A percentile compares a stretch with the other conserved stretches of the same genome.
These are phyloP conservation scores for Campoletis sonorensis DNA, from an alignment of 1,140 invertebrate genomes.

Conservation along the genomic window DNA sequence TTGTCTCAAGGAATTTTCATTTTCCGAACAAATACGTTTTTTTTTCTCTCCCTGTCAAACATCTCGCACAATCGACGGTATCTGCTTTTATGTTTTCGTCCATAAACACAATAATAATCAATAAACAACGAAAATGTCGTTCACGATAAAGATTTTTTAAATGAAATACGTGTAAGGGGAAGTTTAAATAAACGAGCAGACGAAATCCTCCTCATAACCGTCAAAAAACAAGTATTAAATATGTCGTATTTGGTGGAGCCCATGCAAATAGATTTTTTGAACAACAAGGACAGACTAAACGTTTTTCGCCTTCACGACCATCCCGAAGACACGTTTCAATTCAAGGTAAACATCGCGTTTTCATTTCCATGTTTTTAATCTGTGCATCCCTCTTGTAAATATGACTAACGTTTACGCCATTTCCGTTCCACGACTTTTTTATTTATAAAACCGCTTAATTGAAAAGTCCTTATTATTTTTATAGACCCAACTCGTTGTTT, in stretches of 20 bases:
- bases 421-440: too few species aligned
- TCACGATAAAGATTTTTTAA: neutral
- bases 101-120: neutral
- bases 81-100: neutral
- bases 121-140: neutral
- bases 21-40: neutral
- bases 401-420: too few species aligned
- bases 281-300: neutral
- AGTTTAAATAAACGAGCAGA: neutral
- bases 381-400: neutral
- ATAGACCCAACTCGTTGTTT: too few species aligned
- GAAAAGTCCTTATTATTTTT: too few species aligned
- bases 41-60: neutral
- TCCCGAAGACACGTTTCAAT: neutral
- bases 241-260: conserved; percentile 1
- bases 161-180: neutral
- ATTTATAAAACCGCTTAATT: too few species aligned
- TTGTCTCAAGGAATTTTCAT: neutral
- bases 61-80: neutral
- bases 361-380: neutral
- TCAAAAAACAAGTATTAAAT: neutral
- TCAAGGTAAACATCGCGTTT: neutral
- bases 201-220: neutral
- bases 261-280: conserved; percentile 11
- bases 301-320: neutral